Base-by-base conservation (phyloP, 2,888 invertebrate genomes). In the Eupelmus urozonus region DNA sequence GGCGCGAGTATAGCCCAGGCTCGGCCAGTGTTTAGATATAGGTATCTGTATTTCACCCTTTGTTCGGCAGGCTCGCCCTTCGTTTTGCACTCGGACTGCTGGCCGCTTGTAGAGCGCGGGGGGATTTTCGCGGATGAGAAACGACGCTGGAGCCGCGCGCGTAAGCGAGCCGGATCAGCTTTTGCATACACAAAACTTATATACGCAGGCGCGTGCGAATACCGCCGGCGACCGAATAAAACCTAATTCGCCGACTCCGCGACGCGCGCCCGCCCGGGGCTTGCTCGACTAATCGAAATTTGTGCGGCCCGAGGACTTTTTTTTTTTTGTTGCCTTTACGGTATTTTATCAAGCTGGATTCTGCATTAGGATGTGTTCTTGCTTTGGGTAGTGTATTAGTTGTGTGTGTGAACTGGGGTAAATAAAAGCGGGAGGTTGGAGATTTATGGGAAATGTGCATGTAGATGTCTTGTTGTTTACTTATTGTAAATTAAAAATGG, bases 41-140 rank as follows among this genome's bases (percentile, higher is more conserved):
- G 76, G 69, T 62, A 77, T 74, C 79, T 62, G 60, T 75, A 76
- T 71, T 76, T 80, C 73, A 76, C 69, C 71, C 75, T 78, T 72
- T 80, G 79, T 78, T 77, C 79, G n/a, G n/a, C 2, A 45, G 67
- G 67, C 60, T n/a, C n/a, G n/a, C n/a, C 55, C 71, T 70, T 67
- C 63, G 72, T 75, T 76, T 73, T 62, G 62, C 66, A 55, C 42
- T 45, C 40, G 16, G 42, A 51, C 25, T 7, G 55, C 34, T 16
- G n/a, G n/a, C 51, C 42, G 34, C 70, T 62, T 55, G 23, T 70
- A 67, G 34, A 53, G 67, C 74, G 81, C 79, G 65, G 51, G 65
- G 78, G 81, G 82, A 82, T 84, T 83, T 81, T 73, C 78, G 72
- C 80, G 79, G 76, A 78, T 82, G 82, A 83, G 81, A 83, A 81